Percentiles rank a stretch among this genome's conserved stretches.
phyloP scores from a whole-genome alignment of 2,113 vertebrate species.

The Danio rerio region GRCz12tu NC_133186.1:3957501-3958000 shows the following conservation, averaged over 20 bases:
- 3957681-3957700: neutral
- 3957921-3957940: neutral
- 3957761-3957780: constrained; percentile 23
- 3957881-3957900: neutral
- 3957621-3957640: neutral
- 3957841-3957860: constrained; percentile 38
- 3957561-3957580: neutral
- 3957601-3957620: neutral
- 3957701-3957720: neutral
- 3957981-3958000: neutral
- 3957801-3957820: constrained; percentile 48
- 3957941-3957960: neutral
- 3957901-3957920: no score
- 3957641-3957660: no score
- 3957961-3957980: neutral
- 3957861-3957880: neutral
- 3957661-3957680: no score
- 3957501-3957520: neutral
- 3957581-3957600: no score
- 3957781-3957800: constrained; percentile 39
- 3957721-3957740: neutral
- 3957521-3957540: no score
- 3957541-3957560: neutral
- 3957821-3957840: constrained; percentile 54
- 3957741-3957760: neutral